These are phyloP conservation scores for Idris sp. DNA, from an alignment of 1,140 invertebrate genomes.

Conservation along the genomic window DNA sequence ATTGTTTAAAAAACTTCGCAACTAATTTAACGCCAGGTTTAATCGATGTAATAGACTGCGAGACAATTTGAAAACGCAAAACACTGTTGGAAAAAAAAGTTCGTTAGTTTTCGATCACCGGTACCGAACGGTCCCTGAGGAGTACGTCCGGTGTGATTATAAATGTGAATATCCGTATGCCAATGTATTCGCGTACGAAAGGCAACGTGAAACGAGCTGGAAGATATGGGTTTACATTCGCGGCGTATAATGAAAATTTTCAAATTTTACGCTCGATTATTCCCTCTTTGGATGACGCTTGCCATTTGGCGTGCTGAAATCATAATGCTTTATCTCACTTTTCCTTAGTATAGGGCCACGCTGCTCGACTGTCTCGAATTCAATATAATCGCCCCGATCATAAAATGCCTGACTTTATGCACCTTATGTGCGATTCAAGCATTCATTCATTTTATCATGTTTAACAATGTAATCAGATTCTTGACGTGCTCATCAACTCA, in stretches of 20 bases:
- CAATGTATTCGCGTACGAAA: constrained; percentile 43
- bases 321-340: constrained; percentile 59
- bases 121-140: constrained; percentile 41
- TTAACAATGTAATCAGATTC: constrained; percentile 50
- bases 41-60: constrained; percentile 22
- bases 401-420: constrained; percentile 48
- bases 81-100: constrained; percentile 43
- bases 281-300: constrained; percentile 42
- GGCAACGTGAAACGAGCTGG: constrained; percentile 58
- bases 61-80: constrained; percentile 44
- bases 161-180: constrained; percentile 52
- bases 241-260: constrained; percentile 63
- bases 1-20: constrained; percentile 32
- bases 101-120: constrained; percentile 55
- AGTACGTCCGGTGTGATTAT: constrained; percentile 43
- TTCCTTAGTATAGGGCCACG: constrained; percentile 47
- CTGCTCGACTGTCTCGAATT: constrained; percentile 63
- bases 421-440: constrained; percentile 55
- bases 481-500: constrained; percentile 8
- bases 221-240: constrained; percentile 54
- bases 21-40: constrained; percentile 72
- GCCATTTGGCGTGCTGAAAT: constrained; percentile 63
- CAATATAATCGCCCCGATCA: constrained; percentile 64
- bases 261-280: constrained; percentile 68
- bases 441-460: constrained; percentile 29